Evolutionary conservation across 2,888 invertebrate species (phyloP).

Genomic region (Eueremaeus valkanovi): DNA sequence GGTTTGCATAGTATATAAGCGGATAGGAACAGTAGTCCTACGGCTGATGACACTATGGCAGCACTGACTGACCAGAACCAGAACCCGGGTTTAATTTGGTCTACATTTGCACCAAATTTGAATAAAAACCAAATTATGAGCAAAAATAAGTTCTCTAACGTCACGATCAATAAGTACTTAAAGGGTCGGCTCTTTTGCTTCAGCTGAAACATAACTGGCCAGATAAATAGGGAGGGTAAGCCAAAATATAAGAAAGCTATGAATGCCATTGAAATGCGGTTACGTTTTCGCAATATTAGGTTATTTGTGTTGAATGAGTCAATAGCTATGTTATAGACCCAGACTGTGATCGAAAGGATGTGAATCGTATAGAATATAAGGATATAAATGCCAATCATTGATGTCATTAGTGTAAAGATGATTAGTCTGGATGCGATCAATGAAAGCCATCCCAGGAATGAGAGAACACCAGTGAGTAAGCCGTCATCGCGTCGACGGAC

Average conservation of each 20-base stretch:
- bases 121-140: neutral
- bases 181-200: slow-evolving; percentile 44
- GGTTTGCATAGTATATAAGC: neutral
- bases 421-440: slow-evolving; percentile 45
- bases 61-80: neutral
- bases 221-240: slow-evolving; percentile 47
- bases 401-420: slow-evolving; percentile 44
- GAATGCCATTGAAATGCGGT: slow-evolving; percentile 22
- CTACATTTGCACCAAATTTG: neutral
- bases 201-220: slow-evolving; percentile 46
- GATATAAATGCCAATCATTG: slow-evolving; percentile 44
- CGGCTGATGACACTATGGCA: neutral
- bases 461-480: slow-evolving; percentile 44
- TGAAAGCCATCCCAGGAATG: slow-evolving; percentile 42
- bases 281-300: neutral
- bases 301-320: slow-evolving; percentile 37
- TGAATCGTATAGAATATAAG: slow-evolving; percentile 43
- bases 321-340: slow-evolving; percentile 45
- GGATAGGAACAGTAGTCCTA: neutral
- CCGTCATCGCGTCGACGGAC: slow-evolving; percentile 47
- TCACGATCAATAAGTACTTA: slow-evolving; percentile 43
- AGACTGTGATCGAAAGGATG: slow-evolving; percentile 42
- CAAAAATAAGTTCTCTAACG: slow-evolving; percentile 44
- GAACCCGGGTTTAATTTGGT: neutral
- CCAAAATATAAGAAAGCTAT: slow-evolving; percentile 47